Evolutionary conservation across 2,888 invertebrate species (phyloP).

Genomic region (Psylliodes chrysocephalus): DNA sequence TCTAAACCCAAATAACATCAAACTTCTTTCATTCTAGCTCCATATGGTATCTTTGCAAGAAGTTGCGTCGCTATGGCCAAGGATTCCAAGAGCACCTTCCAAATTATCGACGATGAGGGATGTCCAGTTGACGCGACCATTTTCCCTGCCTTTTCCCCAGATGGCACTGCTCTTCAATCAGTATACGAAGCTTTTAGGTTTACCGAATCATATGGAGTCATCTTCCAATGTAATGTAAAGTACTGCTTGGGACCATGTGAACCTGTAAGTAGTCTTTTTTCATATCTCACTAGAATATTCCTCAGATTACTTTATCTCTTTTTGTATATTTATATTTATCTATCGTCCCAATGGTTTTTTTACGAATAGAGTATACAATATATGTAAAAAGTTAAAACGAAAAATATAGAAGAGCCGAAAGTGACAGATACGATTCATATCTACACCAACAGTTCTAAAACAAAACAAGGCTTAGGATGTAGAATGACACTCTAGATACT

Average conservation of each 20-base stretch:
- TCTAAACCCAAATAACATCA: too few species aligned
- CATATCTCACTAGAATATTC: too few species aligned
- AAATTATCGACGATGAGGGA: constrained; percentile 94
- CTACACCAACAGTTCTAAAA: too few species aligned
- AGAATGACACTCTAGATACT: too few species aligned
- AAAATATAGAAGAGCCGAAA: too few species aligned
- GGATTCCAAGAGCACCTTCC: constrained; percentile 95
- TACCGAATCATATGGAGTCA: constrained; percentile 95
- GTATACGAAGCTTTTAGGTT: constrained; percentile 95
- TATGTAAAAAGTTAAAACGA: too few species aligned
- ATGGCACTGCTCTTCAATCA: constrained; percentile 90
- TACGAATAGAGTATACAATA: too few species aligned
- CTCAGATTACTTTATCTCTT: too few species aligned
- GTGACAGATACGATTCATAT: too few species aligned
- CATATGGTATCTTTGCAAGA: constrained; percentile 94
- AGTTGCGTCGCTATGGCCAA: constrained; percentile 98
- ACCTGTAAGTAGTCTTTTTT: constrained; percentile 72
- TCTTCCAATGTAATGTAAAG: constrained; percentile 97
- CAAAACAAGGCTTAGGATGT: too few species aligned
- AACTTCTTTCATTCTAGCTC: constrained; percentile 82
- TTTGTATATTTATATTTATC: too few species aligned
- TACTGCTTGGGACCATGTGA: constrained; percentile 95
- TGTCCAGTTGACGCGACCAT: constrained; percentile 94
- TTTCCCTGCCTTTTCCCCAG: constrained; percentile 91
- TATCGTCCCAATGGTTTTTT: too few species aligned